Evolutionary conservation across 1,140 invertebrate genomes (phyloP).

Genomic region (Marisa cornuarietis): DNA sequence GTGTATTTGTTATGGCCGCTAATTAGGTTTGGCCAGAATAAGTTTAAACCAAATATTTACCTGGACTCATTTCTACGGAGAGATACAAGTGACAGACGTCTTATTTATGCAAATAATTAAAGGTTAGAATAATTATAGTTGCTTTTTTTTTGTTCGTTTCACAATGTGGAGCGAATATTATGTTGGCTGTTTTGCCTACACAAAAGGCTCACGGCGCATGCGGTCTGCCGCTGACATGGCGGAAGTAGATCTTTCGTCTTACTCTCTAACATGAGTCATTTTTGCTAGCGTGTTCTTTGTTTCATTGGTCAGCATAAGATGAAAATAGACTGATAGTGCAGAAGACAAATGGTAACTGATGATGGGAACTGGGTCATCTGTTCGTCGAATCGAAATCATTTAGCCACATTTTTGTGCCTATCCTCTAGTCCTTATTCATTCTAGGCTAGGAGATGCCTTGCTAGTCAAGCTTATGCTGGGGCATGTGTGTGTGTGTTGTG

Average conservation of each 20-base stretch:
- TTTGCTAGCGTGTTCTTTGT: slow-evolving; percentile 48
- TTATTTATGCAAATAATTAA: no score
- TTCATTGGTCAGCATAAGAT: slow-evolving; percentile 36
- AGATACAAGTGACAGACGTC: no score
- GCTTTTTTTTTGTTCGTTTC: not conserved
- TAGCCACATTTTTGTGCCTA: not conserved
- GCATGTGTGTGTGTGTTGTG: no score
- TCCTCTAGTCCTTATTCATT: no score
- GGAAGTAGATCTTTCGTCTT: slow-evolving; percentile 16
- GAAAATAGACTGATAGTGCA: slow-evolving; percentile 9
- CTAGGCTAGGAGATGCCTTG: no score
- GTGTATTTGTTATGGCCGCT: not conserved
- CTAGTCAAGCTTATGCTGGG: no score
- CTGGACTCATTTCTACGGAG: no score
- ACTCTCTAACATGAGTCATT: slow-evolving; percentile 22
- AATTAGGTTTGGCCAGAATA: not conserved
- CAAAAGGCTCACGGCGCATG: slow-evolving; percentile 17
- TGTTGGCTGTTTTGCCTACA: slow-evolving; percentile 3
- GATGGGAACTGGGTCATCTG: slow-evolving; percentile 25
- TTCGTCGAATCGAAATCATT: slow-evolving; percentile 24
- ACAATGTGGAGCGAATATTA: not conserved
- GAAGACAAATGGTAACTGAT: slow-evolving; percentile 20
- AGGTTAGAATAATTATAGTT: no score
- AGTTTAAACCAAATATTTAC: no score
- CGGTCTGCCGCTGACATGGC: slow-evolving; percentile 23